phyloP scores from a whole-genome alignment of 2,888 invertebrate species.

The Amphimallon solstitiale region DNA sequence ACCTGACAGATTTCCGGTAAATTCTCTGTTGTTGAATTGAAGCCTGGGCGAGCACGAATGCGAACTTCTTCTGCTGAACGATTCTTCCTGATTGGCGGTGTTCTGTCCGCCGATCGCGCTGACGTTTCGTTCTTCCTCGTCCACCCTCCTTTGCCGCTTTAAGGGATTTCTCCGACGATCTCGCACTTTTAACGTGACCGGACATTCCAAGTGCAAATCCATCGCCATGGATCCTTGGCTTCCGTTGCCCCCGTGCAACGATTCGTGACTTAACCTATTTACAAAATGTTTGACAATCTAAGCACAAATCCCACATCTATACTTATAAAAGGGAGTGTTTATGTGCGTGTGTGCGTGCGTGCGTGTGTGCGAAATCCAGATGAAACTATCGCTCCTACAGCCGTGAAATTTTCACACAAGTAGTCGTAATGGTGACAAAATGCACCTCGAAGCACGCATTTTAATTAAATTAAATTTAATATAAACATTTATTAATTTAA shows the following conservation, averaged over 20 bases:
- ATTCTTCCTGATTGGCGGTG: slow-evolving; percentile 39
- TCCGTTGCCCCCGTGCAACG: slow-evolving; percentile 67
- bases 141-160: slow-evolving; percentile 78
- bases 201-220: slow-evolving; percentile 76
- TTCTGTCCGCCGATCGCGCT: background rate
- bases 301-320: too few relatives aligned
- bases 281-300: too few relatives aligned
- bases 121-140: slow-evolving; percentile 63
- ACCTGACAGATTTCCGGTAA: slow-evolving; percentile 32
- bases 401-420: too few relatives aligned
- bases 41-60: slow-evolving; percentile 61
- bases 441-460: background rate
- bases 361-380: too few relatives aligned
- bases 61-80: slow-evolving; percentile 55
- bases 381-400: too few relatives aligned
- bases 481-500: too few relatives aligned
- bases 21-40: slow-evolving; percentile 49
- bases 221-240: slow-evolving; percentile 79
- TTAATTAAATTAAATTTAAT: too few relatives aligned
- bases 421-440: too few relatives aligned
- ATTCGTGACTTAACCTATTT: slow-evolving; percentile 64
- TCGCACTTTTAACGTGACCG: slow-evolving; percentile 66
- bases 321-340: too few relatives aligned
- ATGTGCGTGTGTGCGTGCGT: too few relatives aligned
- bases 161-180: slow-evolving; percentile 78